These are phyloP conservation scores for Leptodactylus fuscus DNA, from an alignment of 2,113 vertebrate species.

Conservation along the genomic window DNA sequence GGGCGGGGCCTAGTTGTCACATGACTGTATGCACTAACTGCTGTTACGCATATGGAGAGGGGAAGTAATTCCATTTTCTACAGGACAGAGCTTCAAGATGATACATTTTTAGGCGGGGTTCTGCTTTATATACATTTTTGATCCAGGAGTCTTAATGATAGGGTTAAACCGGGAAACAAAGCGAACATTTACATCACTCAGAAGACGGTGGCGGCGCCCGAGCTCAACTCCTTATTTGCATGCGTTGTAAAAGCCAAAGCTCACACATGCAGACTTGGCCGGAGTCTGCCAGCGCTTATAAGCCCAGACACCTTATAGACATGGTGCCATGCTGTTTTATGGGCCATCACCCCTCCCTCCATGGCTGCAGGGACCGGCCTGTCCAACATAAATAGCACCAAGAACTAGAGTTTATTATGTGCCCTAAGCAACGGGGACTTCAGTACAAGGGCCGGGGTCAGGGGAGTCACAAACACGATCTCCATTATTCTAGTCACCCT, in stretches of 20 bases:
- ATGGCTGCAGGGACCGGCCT: background rate
- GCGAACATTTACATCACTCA: background rate
- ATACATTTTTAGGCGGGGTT: background rate
- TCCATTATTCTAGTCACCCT: background rate
- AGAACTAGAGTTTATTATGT: conserved; percentile 5
- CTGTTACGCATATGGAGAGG: background rate
- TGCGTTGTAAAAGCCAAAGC: conserved; percentile 45
- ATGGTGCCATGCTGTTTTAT: background rate
- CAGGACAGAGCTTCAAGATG: background rate
- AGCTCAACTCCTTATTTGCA: background rate
- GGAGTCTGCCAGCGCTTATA: conserved; percentile 60
- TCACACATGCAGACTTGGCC: conserved; percentile 45
- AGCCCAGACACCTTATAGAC: conserved; percentile 60
- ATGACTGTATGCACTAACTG: background rate
- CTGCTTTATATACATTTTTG: background rate
- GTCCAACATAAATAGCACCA: conserved; percentile 59
- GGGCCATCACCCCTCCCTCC: background rate
- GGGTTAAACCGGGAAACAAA: background rate
- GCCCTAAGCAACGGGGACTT: background rate
- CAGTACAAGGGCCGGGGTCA: background rate
- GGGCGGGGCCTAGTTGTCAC: background rate
- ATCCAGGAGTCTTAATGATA: background rate
- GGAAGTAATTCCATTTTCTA: background rate
- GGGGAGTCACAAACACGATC: background rate
- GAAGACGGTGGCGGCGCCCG: background rate